phyloP scores from a whole-genome alignment of 2,113 vertebrate genomes.

The Neomonachus schauinslandi region DNA sequence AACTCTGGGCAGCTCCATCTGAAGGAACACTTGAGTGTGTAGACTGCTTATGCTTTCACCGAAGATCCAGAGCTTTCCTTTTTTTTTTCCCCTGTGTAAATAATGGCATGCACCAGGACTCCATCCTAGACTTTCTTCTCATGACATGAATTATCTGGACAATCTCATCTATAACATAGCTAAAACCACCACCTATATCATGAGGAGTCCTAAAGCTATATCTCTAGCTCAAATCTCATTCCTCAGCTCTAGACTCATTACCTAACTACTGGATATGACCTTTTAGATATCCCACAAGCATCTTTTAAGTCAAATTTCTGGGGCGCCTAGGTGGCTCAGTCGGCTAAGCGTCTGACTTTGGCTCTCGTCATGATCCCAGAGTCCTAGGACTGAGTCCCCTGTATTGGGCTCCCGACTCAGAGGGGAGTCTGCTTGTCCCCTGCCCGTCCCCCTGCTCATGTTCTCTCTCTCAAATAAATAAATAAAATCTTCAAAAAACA shows the following conservation, averaged over 20 bases:
- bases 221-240: conserved; percentile 28
- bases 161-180: neutral
- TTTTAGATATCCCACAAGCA: neutral
- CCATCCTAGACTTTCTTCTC: neutral
- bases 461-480: neutral
- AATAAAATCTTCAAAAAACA: neutral
- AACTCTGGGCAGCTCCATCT: neutral
- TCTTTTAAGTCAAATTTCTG: conserved; percentile 36
- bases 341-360: neutral
- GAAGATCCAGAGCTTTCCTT: neutral
- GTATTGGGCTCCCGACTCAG: neutral
- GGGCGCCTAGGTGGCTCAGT: neutral
- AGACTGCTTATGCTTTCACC: neutral
- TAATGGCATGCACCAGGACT: neutral
- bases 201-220: neutral
- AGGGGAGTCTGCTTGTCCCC: neutral
- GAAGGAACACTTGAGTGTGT: neutral
- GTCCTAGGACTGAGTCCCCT: neutral
- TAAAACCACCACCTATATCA: neutral
- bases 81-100: neutral
- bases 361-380: neutral
- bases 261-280: neutral
- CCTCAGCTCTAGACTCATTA: neutral
- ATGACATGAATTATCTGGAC: neutral
- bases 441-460: neutral